These are phyloP conservation scores for Hyles lineata DNA, from an alignment of 2,888 invertebrate species.

Conservation along the genomic window DNA sequence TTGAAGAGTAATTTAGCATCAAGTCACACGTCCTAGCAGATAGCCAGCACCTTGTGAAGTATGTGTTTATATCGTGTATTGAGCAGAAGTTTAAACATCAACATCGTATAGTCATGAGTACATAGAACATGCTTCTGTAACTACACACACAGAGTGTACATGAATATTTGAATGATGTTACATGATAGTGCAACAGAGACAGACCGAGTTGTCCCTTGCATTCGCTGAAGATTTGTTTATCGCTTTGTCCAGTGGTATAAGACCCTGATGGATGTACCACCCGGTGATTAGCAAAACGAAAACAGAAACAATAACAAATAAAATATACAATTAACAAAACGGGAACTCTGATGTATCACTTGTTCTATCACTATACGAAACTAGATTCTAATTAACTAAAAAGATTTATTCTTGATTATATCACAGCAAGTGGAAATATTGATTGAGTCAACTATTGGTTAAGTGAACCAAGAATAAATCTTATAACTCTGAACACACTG, in stretches of 20 bases:
- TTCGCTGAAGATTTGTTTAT: conserved; percentile 82
- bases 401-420: conserved; percentile 75
- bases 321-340: conserved; percentile 65
- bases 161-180: conserved; percentile 64
- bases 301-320: conserved; percentile 71
- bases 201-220: conserved; percentile 81
- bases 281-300: conserved; percentile 74
- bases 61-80: conserved; percentile 30
- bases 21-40: conserved; percentile 27
- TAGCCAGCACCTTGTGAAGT: conserved; percentile 24
- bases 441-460: neutral
- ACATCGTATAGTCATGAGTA: conserved; percentile 52
- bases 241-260: conserved; percentile 82
- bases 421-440: neutral
- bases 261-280: conserved; percentile 76
- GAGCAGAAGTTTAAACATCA: conserved; percentile 28
- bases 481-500: conserved; percentile 72
- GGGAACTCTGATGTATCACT: conserved; percentile 61
- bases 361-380: conserved; percentile 72
- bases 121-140: conserved; percentile 75
- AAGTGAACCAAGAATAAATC: conserved; percentile 73
- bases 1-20: conserved; percentile 17
- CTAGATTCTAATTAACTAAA: conserved; percentile 74
- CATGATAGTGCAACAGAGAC: conserved; percentile 74
- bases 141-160: conserved; percentile 70